Evolutionary conservation across 1,140 invertebrate genomes (phyloP), one percentile per base, ranked within the genome.

Genomic region (Cydia pomonella): DNA sequence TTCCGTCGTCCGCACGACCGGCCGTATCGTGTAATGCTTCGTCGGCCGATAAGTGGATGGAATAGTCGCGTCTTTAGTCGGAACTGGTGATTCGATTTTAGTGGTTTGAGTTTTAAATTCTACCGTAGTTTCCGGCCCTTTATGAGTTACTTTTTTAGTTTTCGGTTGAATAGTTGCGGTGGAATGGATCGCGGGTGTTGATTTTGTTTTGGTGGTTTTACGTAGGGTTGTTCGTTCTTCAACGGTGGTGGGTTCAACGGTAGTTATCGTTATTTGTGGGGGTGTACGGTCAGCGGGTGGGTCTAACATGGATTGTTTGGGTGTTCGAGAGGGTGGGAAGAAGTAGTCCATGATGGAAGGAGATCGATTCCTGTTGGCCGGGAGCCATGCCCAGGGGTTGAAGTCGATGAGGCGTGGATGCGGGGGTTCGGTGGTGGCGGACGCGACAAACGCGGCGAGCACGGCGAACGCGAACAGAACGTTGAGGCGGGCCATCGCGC

Each of bases 321-420:
- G 89, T 9, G 91, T 93, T 74, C 93, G 83, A 66, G 93, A 93
- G 10, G 92, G 87, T 10, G 93, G 93, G 80, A 93, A 93, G 64
- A 93, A 93, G 71, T 93, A 93, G 76, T 93, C 93, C 87, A 93
- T 92, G 73, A 93, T 91, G 0, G 91, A 92, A 9, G 92, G 91
- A 18, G 93, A 93, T 79, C 87, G 85, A 63, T 93, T 92, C 29
- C 89, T 80, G 73, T 90, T 90, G 74, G 85, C 87, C 3, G 90
- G 87, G 27, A 93, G 82, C 90, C 91, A 93, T 80, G 90, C 87
- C 87, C 90, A 93, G 50, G 91, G 91, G 82, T 92, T 89, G 83
- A 93, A 91, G 79, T 92, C 89, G 21, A 92, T 84, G 71, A 89
- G 82, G 5, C 86, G 88, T 71, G 88, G 89, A 62, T 80, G 84